These are phyloP conservation scores for Xestia ashworthii DNA, from an alignment of 2,888 invertebrate species.

Conservation along the genomic window DNA sequence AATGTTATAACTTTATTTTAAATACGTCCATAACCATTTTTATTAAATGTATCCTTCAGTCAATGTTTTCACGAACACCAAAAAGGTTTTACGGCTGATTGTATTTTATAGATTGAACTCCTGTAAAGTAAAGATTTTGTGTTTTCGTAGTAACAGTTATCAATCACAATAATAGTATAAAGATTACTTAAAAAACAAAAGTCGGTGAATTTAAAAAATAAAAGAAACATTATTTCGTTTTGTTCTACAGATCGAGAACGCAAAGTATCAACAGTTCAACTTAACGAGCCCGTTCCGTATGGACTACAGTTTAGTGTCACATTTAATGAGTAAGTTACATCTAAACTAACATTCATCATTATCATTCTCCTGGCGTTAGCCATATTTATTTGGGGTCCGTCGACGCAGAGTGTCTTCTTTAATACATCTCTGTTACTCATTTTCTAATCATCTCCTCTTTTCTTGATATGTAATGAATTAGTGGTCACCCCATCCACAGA, in stretches of 20 bases:
- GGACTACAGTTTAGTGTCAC: slow-evolving; percentile 96
- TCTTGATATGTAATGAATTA: too few species aligned
- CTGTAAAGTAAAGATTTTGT: neutral
- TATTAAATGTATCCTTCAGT: too few species aligned
- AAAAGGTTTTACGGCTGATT: too few species aligned
- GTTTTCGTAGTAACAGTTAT: neutral
- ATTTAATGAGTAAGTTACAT: slow-evolving; percentile 95
- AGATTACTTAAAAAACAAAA: neutral
- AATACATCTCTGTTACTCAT: too few species aligned
- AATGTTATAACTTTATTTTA: too few species aligned
- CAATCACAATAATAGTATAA: neutral
- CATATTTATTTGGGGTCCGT: too few species aligned
- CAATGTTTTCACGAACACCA: too few species aligned
- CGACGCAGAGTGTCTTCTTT: too few species aligned
- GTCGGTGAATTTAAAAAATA: neutral
- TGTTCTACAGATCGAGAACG: slow-evolving; percentile 91
- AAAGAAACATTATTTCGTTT: slow-evolving; percentile 10
- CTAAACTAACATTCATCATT: neutral
- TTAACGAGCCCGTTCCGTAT: slow-evolving; percentile 95
- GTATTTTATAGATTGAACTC: neutral
- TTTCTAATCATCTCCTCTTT: too few species aligned
- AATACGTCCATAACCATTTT: too few species aligned
- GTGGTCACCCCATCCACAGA: too few species aligned
- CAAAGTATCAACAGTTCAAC: slow-evolving; percentile 97
- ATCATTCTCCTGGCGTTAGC: neutral